phyloP scores from a whole-genome alignment of 2,888 invertebrate species.

The Petrolisthes cinctipes region DNA sequence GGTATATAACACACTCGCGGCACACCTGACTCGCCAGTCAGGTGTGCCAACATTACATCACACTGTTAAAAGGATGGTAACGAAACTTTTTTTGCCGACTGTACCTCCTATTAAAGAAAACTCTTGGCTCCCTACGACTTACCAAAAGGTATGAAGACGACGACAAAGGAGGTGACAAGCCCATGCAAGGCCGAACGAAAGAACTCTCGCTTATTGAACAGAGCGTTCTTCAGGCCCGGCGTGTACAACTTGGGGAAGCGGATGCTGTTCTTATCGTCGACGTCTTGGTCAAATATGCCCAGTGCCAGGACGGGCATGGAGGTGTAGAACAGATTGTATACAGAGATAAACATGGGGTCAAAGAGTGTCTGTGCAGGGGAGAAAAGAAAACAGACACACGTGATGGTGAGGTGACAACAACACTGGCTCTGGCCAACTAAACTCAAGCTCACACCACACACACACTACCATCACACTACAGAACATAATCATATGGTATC shows the following conservation, averaged over 20 bases:
- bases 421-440: no score
- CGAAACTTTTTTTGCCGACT: no score
- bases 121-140: constrained; percentile 47
- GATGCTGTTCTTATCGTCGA: constrained; percentile 86
- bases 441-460: no score
- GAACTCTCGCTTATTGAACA: constrained; percentile 98
- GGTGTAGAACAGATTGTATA: constrained; percentile 99
- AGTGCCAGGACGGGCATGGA: constrained; percentile 96
- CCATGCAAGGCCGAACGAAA: constrained; percentile 96
- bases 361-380: constrained; percentile 87
- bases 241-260: constrained; percentile 94
- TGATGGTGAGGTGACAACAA: constrained; percentile 1
- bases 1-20: no score
- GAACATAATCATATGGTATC: no score
- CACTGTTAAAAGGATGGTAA: no score
- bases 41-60: no score
- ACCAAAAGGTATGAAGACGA: constrained; percentile 98
- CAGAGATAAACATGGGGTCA: constrained; percentile 99
- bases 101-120: neutral
- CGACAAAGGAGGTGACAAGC: constrained; percentile 92
- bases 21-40: no score
- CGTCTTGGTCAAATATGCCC: constrained; percentile 96
- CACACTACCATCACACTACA: no score
- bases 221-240: constrained; percentile 91
- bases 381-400: constrained; percentile 15